phyloP scores from a whole-genome alignment of 2,797 vertebrate genomes.

The Agapornis canus region DNA sequence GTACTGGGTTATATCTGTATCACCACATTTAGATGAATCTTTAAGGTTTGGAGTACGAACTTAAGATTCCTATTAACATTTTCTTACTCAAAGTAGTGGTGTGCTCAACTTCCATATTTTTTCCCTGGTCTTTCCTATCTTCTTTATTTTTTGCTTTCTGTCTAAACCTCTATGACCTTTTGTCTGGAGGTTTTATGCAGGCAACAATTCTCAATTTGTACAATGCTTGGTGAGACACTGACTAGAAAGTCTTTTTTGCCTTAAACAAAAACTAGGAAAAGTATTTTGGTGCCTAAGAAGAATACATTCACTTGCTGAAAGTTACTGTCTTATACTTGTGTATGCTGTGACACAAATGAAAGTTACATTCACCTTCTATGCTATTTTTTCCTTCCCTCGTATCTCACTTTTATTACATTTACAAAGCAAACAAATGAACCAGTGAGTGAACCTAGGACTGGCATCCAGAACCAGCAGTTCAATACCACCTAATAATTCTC shows the following conservation, averaged over 20 bases:
- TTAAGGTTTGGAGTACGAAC: not conserved
- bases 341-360: not conserved
- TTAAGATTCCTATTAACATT: not conserved
- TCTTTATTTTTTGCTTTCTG: not conserved
- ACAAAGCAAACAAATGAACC: not conserved
- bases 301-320: not conserved
- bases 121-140: not conserved
- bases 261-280: not conserved
- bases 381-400: rapidly evolving
- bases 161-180: not conserved
- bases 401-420: not conserved
- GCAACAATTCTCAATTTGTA: not conserved
- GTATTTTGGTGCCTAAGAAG: not conserved
- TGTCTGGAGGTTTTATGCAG: not conserved
- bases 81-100: not conserved
- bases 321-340: not conserved
- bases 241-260: not conserved
- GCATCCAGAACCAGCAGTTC: not conserved
- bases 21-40: not conserved
- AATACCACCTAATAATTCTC: not conserved
- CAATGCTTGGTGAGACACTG: rapidly evolving
- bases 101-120: not conserved
- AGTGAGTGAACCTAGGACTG: not conserved
- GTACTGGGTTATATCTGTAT: not conserved
- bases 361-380: not conserved